Evolutionary conservation across 2,797 vertebrate genomes (phyloP), one percentile per base, ranked within the genome.

Genomic region (Parauchenoglanis punctatus): DNA sequence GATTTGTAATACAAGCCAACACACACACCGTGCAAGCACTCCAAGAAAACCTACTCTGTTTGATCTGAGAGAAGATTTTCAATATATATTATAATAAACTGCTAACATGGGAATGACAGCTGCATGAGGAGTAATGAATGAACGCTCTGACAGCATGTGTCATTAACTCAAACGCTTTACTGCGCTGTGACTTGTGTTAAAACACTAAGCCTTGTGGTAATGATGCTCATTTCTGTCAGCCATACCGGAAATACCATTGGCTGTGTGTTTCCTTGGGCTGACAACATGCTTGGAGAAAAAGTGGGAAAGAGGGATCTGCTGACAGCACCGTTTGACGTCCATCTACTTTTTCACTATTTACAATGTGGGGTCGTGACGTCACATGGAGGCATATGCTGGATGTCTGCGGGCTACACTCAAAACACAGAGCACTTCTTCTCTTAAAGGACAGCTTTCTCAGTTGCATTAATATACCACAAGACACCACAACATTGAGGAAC

Each of bases 231-330:
- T 95, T 92, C 92, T 92, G 88, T 89, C 91, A 94, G 92, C 92
- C 82, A 54, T 58, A 89, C 92, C 95, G 94, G 94, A 96, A 95
- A 95, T 95, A 95, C 94, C 92, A 92, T 8, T 35, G 87, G 90
- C 91, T 91, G 91, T 93, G 89, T 88, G 91, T 94, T 95, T 94
- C 92, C 81, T 85, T 93, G 90, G 75, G 54, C 90, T 91, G 89
- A 83, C 87, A 90, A 87, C 40, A 76, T 76, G 80, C 83, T 73
- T 58, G 17, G 49, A 85, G 40, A 75, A 56, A 23, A 25, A 83
- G 46, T 59, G 25, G 68, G 63, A 81, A 56, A n/a, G 17, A 54
- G 25, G 85, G 94, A 63, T 94, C 85, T 93, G 95, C 94, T 94
- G 94, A 95, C 91, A 89, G 61, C 0, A 73, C 56, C 56, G 12